Conservation (phyloP, 2,797 vertebrate species). For the Clarias fuscus region DNA sequence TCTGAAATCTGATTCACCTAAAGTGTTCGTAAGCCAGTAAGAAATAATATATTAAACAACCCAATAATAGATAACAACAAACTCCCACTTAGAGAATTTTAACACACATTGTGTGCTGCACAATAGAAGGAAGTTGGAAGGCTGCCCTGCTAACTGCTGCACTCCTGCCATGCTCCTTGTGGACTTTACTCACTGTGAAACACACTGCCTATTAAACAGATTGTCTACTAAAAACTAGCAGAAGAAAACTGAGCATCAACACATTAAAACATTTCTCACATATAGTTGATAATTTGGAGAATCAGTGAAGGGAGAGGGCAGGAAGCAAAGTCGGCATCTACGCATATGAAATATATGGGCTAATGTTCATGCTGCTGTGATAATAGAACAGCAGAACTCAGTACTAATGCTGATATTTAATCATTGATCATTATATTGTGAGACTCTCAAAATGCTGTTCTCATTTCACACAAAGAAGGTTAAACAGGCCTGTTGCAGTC, state of each 20-base stretch:
- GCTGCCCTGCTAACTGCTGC: not conserved
- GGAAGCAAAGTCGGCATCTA: not conserved
- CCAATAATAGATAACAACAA: not conserved
- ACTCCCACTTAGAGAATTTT: conserved; percentile 2
- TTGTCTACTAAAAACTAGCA: not conserved
- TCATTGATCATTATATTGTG: not conserved
- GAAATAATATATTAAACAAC: not conserved
- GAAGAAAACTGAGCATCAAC: not conserved
- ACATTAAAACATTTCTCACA: not conserved
- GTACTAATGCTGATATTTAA: not conserved
- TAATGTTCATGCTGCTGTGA: not conserved
- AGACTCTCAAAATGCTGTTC: not conserved
- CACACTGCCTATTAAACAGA: not conserved
- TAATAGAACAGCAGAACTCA: not conserved
- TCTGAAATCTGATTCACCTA: not conserved
- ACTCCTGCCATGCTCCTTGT: not conserved
- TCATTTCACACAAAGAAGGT: conserved; percentile 48
- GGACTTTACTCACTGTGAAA: not conserved
- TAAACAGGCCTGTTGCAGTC: conserved; percentile 32
- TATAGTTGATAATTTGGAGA: not conserved
- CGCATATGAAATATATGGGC: not conserved
- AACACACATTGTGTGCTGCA: conserved; percentile 6
- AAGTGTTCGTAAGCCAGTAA: not conserved
- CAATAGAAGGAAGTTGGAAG: conserved; percentile 24
- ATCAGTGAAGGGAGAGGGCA: not conserved